These are phyloP conservation scores for Andinoacara biseriatus DNA, from an alignment of 2,113 vertebrate genomes.

Conservation along the genomic window DNA sequence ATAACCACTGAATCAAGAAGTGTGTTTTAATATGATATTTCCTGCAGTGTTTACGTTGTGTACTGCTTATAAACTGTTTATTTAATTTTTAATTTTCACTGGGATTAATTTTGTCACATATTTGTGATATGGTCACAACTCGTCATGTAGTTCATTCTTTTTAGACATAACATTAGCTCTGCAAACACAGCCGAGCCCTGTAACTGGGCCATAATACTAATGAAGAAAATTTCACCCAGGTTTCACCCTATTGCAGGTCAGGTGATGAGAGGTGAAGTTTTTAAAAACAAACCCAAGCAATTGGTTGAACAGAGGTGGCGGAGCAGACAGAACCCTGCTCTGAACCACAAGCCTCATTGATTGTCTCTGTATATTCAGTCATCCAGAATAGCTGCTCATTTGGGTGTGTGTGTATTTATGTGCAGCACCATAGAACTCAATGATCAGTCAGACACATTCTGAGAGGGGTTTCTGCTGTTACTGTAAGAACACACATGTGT, in stretches of 20 bases:
- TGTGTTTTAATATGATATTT: conserved; percentile 45
- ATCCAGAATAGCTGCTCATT: conserved; percentile 10
- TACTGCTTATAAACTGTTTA: conserved; percentile 12
- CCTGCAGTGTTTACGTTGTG: conserved; percentile 24
- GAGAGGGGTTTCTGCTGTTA: neutral
- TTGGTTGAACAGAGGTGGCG: neutral
- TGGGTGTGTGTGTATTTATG: conserved; percentile 1
- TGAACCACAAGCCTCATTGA: conserved; percentile 6
- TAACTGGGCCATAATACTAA: neutral
- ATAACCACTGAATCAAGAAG: conserved; percentile 33
- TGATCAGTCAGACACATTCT: neutral
- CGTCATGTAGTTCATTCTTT: neutral
- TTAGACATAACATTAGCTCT: neutral
- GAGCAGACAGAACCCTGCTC: neutral
- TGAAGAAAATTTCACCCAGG: neutral
- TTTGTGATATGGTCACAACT: neutral
- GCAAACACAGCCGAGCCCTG: neutral
- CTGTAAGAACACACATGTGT: neutral
- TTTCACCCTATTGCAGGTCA: neutral
- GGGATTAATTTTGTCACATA: conserved; percentile 34
- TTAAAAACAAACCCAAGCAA: conserved; percentile 3
- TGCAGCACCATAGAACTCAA: neutral
- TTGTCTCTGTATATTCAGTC: conserved; percentile 23
- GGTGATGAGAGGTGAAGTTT: neutral
- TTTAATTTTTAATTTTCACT: conserved; percentile 22